These are phyloP conservation scores for Pyralis farinalis DNA, from an alignment of 2,888 invertebrate species.

Conservation along the genomic window DNA sequence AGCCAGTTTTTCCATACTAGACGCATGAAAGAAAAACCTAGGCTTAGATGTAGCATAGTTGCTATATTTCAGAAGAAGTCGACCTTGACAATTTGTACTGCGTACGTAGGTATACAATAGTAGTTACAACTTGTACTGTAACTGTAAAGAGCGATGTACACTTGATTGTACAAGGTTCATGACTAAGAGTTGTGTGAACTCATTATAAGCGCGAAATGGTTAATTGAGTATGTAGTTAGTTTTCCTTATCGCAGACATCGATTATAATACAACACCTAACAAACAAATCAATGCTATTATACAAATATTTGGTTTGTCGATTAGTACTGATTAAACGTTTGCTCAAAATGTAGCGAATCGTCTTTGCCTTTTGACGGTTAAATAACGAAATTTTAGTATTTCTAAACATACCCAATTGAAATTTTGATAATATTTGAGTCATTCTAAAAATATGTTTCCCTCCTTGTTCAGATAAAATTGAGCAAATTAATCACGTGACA, in stretches of 20 bases:
- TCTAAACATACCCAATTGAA: background rate
- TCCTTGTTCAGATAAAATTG: slow-evolving; percentile 33
- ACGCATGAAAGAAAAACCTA: no score
- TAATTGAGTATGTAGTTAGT: slow-evolving; percentile 2
- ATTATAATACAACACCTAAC: slow-evolving; percentile 10
- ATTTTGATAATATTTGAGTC: slow-evolving; percentile 26
- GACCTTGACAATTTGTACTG: no score
- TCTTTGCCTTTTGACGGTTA: slow-evolving; percentile 36
- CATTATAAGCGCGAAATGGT: background rate
- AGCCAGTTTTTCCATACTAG: no score
- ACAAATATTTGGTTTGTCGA: slow-evolving; percentile 48
- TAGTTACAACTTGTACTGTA: no score
- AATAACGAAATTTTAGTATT: slow-evolving; percentile 31
- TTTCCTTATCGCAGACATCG: background rate
- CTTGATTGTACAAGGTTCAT: background rate
- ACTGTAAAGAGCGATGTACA: no score
- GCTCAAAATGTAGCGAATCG: slow-evolving; percentile 51
- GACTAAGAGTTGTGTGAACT: background rate
- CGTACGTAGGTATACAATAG: no score
- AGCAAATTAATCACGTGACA: background rate
- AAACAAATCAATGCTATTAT: slow-evolving; percentile 27
- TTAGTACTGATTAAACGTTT: slow-evolving; percentile 47
- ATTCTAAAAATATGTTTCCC: slow-evolving; percentile 36
- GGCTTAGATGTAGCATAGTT: no score
- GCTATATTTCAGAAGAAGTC: no score